Conservation (phyloP, 2,113 vertebrate species). For the Ptyas mucosa region DNA sequence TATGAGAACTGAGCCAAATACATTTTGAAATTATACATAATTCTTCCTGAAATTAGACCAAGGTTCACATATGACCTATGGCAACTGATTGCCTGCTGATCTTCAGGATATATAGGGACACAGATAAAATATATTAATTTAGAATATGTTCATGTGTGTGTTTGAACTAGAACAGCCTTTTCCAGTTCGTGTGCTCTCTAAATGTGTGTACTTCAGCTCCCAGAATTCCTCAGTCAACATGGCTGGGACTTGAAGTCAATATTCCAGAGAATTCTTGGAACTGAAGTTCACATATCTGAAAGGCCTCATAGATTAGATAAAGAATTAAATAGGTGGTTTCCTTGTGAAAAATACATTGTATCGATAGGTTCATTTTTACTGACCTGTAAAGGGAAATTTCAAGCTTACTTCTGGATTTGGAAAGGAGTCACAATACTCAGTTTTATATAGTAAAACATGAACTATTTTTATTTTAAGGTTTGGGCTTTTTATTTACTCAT, state of each 20-base stretch:
- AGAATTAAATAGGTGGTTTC: neutral
- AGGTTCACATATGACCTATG: neutral
- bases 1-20: neutral
- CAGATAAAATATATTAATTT: neutral
- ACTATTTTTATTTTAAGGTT: slow-evolving; percentile 27
- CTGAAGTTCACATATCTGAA: neutral
- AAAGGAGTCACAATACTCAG: neutral
- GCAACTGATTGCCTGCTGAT: neutral
- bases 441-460: neutral
- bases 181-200: neutral
- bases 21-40: neutral
- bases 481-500: slow-evolving; percentile 34
- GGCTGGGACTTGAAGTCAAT: neutral
- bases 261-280: neutral
- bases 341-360: neutral
- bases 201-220: neutral
- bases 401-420: neutral
- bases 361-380: neutral
- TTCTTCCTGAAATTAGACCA: neutral
- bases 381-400: neutral
- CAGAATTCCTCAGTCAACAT: neutral
- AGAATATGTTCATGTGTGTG: neutral
- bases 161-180: neutral
- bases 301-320: neutral
- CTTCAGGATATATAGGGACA: neutral